phyloP scores from a whole-genome alignment of 2,888 invertebrate species.

The Eurytoma adleriae region DNA sequence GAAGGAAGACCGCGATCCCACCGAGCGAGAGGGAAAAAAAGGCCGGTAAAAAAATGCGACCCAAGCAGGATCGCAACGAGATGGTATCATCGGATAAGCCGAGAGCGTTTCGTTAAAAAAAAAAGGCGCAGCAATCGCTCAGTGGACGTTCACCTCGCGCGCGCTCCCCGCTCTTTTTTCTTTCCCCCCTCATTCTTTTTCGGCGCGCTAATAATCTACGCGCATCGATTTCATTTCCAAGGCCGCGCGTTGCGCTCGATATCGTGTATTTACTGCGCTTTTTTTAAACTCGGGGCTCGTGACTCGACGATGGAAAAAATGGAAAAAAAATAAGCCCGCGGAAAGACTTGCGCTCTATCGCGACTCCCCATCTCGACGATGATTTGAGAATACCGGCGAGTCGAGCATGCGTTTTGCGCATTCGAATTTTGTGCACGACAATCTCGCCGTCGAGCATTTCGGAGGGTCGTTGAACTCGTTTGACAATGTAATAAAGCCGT shows the following conservation, averaged over 20 bases:
- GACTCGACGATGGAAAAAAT: no score
- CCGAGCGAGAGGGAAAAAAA: not conserved
- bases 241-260: constrained; percentile 13
- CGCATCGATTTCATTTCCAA: constrained; percentile 32
- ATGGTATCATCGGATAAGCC: not conserved
- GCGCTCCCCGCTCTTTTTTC: not conserved
- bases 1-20: not conserved
- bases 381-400: not conserved
- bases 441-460: not conserved
- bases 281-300: not conserved
- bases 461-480: constrained; percentile 40
- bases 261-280: not conserved
- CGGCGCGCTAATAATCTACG: no score
- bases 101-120: no score
- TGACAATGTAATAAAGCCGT: constrained; percentile 36
- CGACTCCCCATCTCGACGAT: not conserved
- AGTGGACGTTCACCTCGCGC: constrained; percentile 27
- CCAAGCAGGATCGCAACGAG: not conserved
- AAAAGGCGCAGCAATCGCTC: not conserved
- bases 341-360: not conserved
- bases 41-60: not conserved
- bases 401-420: not conserved
- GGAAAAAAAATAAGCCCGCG: not conserved
- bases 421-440: constrained; percentile 1
- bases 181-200: not conserved